phyloP scores from a whole-genome alignment of 2,888 invertebrate genomes.

The Abrostola tripartita region DNA sequence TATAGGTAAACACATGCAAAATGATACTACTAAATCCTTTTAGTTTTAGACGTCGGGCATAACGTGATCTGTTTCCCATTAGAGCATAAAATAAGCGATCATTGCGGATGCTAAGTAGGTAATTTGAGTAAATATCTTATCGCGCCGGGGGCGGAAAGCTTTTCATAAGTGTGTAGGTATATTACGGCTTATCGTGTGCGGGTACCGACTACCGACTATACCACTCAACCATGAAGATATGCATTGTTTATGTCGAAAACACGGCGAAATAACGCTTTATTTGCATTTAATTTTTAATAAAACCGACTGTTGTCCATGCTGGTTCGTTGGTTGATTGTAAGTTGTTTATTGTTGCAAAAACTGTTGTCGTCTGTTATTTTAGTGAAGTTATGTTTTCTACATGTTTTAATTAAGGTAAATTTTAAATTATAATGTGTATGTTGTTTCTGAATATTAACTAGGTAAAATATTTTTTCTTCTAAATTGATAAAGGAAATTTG shows the following conservation, averaged over 20 bases:
- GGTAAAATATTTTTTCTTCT: too few relatives aligned
- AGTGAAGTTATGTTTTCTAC: neutral
- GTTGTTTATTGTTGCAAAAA: neutral
- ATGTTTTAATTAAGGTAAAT: neutral
- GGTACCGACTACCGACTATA: constrained; percentile 11
- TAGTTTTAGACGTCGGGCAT: too few relatives aligned
- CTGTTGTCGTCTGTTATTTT: neutral
- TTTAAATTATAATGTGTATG: too few relatives aligned
- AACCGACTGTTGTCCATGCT: constrained; percentile 20
- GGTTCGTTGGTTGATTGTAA: constrained; percentile 3
- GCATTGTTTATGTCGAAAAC: constrained; percentile 41
- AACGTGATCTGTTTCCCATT: constrained; percentile 28
- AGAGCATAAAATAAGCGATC: constrained; percentile 48
- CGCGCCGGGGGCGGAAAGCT: constrained; percentile 69
- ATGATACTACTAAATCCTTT: too few relatives aligned
- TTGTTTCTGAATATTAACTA: too few relatives aligned
- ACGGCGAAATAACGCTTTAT: constrained; percentile 25
- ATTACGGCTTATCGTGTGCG: constrained; percentile 57
- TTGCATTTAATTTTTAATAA: constrained; percentile 30
- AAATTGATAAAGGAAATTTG: too few relatives aligned
- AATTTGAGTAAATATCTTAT: constrained; percentile 77
- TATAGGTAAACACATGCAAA: too few relatives aligned
- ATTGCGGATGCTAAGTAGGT: constrained; percentile 62
- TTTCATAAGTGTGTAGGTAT: constrained; percentile 70
- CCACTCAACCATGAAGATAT: constrained; percentile 38